These are phyloP conservation scores for Rhagoletis pomonella DNA, from an alignment of 1,140 invertebrate species.

Conservation along the genomic window DNA sequence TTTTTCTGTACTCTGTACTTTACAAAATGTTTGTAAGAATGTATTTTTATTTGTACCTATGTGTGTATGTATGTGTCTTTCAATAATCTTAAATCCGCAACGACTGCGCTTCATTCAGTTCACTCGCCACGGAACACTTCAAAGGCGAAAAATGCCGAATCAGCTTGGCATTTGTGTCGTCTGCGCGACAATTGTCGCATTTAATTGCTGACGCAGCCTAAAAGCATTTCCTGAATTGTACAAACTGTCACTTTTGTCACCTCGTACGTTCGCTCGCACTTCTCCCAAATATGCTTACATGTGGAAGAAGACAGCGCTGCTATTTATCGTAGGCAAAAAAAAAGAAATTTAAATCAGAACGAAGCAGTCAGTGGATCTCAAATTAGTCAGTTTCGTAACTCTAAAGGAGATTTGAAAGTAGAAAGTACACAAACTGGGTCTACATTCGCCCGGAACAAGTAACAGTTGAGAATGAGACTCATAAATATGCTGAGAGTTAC, in stretches of 20 bases:
- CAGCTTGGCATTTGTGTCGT: neutral
- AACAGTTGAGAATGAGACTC: too few relatives aligned
- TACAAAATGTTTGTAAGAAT: neutral
- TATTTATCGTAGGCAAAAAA: too few relatives aligned
- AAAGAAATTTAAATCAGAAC: too few relatives aligned
- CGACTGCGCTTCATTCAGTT: neutral
- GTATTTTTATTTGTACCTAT: neutral
- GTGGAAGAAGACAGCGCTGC: too few relatives aligned
- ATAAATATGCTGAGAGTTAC: too few relatives aligned
- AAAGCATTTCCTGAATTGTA: slow-evolving; percentile 6
- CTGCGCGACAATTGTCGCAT: neutral
- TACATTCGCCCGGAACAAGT: too few relatives aligned
- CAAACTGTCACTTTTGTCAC: neutral
- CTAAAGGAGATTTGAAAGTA: too few relatives aligned
- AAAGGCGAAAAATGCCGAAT: neutral
- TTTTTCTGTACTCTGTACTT: neutral
- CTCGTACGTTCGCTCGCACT: neutral
- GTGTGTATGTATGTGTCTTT: neutral
- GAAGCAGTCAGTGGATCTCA: too few relatives aligned
- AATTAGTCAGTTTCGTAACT: too few relatives aligned
- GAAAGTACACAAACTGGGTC: too few relatives aligned
- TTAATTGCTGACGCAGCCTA: neutral
- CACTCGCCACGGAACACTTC: neutral
- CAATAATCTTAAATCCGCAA: neutral
- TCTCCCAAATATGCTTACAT: neutral